phyloP scores from a whole-genome alignment of 2,113 vertebrate genomes.

The Crypturellus undulatus region DNA sequence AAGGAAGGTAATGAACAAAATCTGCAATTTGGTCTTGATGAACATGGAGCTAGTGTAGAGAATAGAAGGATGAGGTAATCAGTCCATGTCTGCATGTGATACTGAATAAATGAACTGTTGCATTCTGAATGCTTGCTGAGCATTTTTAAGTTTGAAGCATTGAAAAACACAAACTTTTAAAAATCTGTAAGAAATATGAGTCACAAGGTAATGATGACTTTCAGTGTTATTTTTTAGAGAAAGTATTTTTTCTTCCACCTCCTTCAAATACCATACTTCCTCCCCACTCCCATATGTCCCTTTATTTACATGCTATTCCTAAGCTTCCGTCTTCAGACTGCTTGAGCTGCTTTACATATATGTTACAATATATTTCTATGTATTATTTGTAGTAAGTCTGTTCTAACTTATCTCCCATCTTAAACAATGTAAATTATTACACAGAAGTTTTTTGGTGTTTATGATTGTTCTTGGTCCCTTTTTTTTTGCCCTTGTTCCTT shows the following conservation, averaged over 20 bases:
- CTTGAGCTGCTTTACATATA: neutral
- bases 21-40: neutral
- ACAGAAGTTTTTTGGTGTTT: neutral
- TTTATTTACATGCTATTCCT: neutral
- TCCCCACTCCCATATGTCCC: neutral
- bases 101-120: neutral
- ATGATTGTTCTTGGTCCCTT: neutral
- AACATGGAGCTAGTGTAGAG: neutral
- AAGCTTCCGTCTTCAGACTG: neutral
- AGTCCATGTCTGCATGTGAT: neutral
- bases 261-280: neutral
- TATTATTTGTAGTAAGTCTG: too few species aligned
- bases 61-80: neutral
- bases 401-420: neutral
- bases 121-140: neutral
- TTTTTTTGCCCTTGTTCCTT: neutral
- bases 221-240: neutral
- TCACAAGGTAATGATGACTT: neutral
- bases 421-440: neutral
- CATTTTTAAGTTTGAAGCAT: neutral
- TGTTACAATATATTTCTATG: neutral
- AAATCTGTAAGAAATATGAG: neutral
- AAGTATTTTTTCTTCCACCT: neutral
- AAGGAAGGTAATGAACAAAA: neutral
- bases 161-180: neutral